Evolutionary conservation across 2,113 vertebrate species (phyloP), one percentile per base, ranked within the genome.

Genomic region (Chloroceryle aenea): DNA sequence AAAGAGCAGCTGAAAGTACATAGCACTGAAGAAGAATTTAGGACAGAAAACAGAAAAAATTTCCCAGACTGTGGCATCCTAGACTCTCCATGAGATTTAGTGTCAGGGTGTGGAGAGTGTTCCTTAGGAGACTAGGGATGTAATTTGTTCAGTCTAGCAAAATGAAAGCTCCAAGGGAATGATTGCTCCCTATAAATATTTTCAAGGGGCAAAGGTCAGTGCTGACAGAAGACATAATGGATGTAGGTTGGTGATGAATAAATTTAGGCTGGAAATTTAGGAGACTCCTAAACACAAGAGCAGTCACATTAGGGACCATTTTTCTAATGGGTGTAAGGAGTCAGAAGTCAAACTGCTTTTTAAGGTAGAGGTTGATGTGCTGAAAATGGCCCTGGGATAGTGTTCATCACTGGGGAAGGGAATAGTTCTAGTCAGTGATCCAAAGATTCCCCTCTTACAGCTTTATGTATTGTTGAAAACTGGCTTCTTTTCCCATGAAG

Each of bases 121-220:
- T 93, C 48, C 59, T 88, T n/a, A 45, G 74, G 30, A 93, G 45
- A 29, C 27, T 43, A 67, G 59, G 48, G 75, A 9, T 22, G 61
- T 55, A 48, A 95, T 84, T 93, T 77, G 50, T 64, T 87, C 56
- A 67, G 75, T 43, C 72, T 55, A 32, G 55, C 45, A 93, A 71
- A 86, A 40, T 47, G 27, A 88, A 40, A 84, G 50, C 68, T 92
- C 19, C 59, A 38, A 86, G 68, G 50, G 34, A 93, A n/a, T 53
- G 72, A 84, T 63, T 84, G 88, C 36, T 86, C 81, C 72, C 72
- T 63, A 27, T 90, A 91, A 89, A 86, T 86, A 80, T 85, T 93
- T 92, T 55, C 79, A 77, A 84, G 79, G 82, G 72, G 20, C 42
- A 74, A 66, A 84, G 83, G 25, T 42, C 4, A 15, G 22, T 59